A percentile compares a stretch with the other conserved stretches of the same genome.
These are phyloP conservation scores for Nesogale talazaci DNA, from an alignment of 2,113 vertebrate species.

Conservation along the genomic window DNA sequence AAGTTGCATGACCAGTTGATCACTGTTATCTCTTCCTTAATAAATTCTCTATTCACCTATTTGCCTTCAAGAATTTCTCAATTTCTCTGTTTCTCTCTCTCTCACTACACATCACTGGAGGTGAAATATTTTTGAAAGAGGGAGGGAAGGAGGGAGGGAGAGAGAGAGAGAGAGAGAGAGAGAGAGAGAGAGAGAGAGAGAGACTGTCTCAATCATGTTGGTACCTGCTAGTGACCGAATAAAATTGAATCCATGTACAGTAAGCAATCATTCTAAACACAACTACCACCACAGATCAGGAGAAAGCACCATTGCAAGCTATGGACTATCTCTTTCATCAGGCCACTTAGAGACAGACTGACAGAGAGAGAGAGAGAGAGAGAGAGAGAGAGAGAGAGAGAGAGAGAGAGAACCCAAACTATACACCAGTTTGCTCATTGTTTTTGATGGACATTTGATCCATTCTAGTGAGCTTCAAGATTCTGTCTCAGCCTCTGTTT, in stretches of 20 bases:
- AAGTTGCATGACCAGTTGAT: neutral
- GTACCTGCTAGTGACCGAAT: neutral
- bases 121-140: neutral
- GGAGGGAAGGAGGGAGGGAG: no score
- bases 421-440: neutral
- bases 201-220: constrained; percentile 37
- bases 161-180: neutral
- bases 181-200: neutral
- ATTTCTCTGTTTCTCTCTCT: neutral
- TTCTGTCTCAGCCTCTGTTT: constrained; percentile 2
- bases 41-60: neutral
- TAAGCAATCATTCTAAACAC: constrained; percentile 5
- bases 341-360: constrained; percentile 19
- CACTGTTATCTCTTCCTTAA: neutral
- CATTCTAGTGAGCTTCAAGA: constrained; percentile 22
- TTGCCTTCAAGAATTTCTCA: neutral
- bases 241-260: constrained; percentile 7
- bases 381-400: no score
- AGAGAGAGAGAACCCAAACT: no score
- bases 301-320: constrained; percentile 20
- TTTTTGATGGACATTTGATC: constrained; percentile 58
- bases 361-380: neutral
- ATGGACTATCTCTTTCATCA: constrained; percentile 22
- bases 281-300: neutral
- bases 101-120: neutral